Evolutionary conservation across 2,113 vertebrate species (phyloP).

Genomic region (Coryphaenoides rupestris): DNA sequence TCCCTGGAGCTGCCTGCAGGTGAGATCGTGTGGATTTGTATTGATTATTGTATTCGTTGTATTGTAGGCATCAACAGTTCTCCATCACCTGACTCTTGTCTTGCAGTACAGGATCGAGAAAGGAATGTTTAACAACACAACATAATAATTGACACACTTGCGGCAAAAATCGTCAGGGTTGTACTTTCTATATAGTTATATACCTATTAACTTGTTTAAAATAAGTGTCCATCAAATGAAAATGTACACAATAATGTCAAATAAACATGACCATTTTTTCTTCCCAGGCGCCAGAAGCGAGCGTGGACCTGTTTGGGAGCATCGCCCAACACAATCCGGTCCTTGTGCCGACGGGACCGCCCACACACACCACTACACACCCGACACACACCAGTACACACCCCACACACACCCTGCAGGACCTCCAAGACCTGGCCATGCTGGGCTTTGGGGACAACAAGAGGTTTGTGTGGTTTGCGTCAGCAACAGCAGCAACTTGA

Average conservation of each 20-base stretch:
- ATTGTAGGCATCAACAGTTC: too few species aligned
- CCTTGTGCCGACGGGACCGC: constrained; percentile 28
- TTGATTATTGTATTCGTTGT: neutral
- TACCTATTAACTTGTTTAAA: neutral
- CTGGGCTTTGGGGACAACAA: constrained; percentile 65
- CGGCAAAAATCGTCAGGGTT: too few species aligned
- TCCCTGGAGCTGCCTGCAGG: constrained; percentile 85
- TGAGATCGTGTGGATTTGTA: constrained; percentile 33
- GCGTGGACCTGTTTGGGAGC: constrained; percentile 77
- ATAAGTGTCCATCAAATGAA: neutral
- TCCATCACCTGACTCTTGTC: too few species aligned
- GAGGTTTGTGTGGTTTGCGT: constrained; percentile 43
- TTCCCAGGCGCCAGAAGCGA: constrained; percentile 61
- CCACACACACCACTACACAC: neutral
- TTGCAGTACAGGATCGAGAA: too few species aligned
- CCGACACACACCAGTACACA: too few species aligned
- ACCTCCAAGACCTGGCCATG: constrained; percentile 70
- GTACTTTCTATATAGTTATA: too few species aligned
- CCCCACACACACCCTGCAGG: constrained; percentile 51
- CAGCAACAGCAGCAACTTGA: neutral
- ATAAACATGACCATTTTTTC: too few species aligned
- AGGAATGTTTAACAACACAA: too few species aligned
- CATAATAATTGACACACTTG: too few species aligned
- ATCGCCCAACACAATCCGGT: constrained; percentile 48
- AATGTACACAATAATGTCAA: too few species aligned